phyloP scores from a whole-genome alignment of 2,113 vertebrate genomes.

The Gambusia holbrooki region DNA sequence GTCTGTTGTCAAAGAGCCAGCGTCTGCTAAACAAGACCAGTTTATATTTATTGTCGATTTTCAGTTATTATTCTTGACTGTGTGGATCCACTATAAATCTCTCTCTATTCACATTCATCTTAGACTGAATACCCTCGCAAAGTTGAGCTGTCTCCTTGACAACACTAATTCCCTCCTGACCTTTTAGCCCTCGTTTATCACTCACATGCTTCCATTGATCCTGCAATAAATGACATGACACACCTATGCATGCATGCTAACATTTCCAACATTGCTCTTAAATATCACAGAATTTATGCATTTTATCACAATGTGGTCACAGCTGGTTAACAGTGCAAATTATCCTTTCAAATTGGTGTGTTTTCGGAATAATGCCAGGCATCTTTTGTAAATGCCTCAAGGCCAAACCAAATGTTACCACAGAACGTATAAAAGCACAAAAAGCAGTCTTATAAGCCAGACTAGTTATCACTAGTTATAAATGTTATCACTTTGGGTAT shows the following conservation, averaged over 20 bases:
- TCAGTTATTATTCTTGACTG: slow-evolving; percentile 40
- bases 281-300: neutral
- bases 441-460: neutral
- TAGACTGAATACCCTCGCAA: slow-evolving; percentile 36
- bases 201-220: slow-evolving; percentile 65
- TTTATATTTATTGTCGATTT: slow-evolving; percentile 26
- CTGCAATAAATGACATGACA: slow-evolving; percentile 51
- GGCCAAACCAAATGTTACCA: slow-evolving; percentile 11
- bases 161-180: slow-evolving; percentile 71
- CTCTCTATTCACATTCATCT: slow-evolving; percentile 59
- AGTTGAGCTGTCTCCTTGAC: slow-evolving; percentile 63
- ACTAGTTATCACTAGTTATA: neutral
- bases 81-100: slow-evolving; percentile 58
- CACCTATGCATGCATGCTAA: slow-evolving; percentile 57
- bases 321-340: neutral
- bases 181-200: slow-evolving; percentile 62
- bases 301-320: neutral
- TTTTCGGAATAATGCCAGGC: neutral
- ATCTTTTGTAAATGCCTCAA: slow-evolving; percentile 1
- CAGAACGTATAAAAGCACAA: neutral
- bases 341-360: neutral
- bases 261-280: slow-evolving; percentile 7
- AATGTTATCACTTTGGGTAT: neutral
- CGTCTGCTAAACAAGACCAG: neutral
- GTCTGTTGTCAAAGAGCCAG: neutral